These are phyloP conservation scores for Chionodraco myersi DNA, from an alignment of 2,113 vertebrate genomes.

Conservation along the genomic window DNA sequence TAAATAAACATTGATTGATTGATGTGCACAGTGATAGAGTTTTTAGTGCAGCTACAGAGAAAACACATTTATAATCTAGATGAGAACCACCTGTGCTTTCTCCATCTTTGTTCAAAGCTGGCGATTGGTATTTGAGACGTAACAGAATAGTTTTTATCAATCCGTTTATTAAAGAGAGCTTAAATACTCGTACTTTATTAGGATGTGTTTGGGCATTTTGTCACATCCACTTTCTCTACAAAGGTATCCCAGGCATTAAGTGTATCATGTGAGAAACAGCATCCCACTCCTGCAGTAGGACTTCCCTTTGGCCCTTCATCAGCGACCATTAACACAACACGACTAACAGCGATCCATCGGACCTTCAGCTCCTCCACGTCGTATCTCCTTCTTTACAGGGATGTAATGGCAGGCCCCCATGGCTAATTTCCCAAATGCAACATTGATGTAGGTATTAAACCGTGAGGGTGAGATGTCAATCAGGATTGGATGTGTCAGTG, in stretches of 20 bases:
- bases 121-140: not conserved
- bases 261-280: not conserved
- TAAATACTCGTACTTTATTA: not conserved
- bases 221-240: not conserved
- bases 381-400: not conserved
- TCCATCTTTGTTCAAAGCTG: not conserved
- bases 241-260: not conserved
- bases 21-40: not conserved
- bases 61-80: not conserved
- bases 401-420: conserved; percentile 13
- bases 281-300: not conserved
- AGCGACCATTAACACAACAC: conserved; percentile 1
- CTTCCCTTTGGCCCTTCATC: not conserved
- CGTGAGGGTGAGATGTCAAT: conserved; percentile 55
- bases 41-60: not conserved
- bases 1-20: too few relatives aligned
- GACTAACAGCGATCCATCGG: not conserved
- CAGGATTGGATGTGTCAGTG: conserved; percentile 37
- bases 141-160: not conserved
- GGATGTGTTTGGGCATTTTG: not conserved
- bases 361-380: not conserved
- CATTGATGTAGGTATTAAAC: conserved; percentile 20
- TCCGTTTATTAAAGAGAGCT: not conserved
- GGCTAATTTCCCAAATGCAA: conserved; percentile 33
- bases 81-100: not conserved